Evolutionary conservation across 1,140 invertebrate genomes (phyloP).

Genomic region (Aporrectodea caliginosa): DNA sequence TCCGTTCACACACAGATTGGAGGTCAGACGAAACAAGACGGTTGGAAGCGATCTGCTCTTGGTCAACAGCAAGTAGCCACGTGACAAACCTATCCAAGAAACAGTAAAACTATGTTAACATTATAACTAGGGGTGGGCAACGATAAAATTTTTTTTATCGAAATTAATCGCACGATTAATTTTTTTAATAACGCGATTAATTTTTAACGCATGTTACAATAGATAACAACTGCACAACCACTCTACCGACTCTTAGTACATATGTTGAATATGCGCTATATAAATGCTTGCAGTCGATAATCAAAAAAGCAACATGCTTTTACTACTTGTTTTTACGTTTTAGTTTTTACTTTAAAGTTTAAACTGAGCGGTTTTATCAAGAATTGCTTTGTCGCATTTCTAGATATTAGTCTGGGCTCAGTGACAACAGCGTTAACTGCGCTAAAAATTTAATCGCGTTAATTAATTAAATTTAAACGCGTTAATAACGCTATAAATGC

Average conservation of each 20-base stretch:
- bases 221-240: background rate
- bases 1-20: background rate
- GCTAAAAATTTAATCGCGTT: no score
- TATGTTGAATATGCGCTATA: no score
- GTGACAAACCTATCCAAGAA: background rate
- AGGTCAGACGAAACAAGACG: constrained; percentile 8
- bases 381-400: background rate
- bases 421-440: background rate
- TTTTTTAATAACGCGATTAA: no score
- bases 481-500: no score
- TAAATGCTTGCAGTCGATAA: no score
- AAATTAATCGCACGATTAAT: no score
- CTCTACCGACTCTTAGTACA: background rate
- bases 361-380: no score
- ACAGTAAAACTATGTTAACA: background rate
- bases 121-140: background rate
- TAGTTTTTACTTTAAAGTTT: no score
- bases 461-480: no score
- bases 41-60: constrained; percentile 13
- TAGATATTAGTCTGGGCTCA: background rate
- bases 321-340: no score
- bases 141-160: no score
- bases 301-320: no score
- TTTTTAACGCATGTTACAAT: background rate
- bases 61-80: constrained; percentile 14